Evolutionary conservation across 1,140 invertebrate species (phyloP).

Genomic region (Lordiphosa mommai): DNA sequence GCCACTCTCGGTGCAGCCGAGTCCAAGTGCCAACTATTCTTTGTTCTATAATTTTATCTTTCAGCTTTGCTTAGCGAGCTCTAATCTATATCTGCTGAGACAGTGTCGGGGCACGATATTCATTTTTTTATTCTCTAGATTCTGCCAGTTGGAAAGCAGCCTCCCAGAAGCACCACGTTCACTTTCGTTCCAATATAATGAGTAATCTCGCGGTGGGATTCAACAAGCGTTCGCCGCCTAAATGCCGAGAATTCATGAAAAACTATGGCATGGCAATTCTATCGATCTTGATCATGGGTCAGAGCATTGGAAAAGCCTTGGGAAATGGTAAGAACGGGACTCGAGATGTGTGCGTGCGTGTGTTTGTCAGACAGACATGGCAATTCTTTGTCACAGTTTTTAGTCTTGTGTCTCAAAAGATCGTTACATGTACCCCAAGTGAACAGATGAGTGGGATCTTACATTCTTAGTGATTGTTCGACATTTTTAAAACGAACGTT

Average conservation of each 20-base stretch:
- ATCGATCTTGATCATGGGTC: background rate
- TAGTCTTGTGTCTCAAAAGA: too few species aligned
- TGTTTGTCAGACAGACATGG: too few species aligned
- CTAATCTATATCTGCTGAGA: background rate
- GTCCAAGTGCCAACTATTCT: slow-evolving; percentile 12
- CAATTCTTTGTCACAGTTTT: too few species aligned
- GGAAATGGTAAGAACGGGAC: background rate
- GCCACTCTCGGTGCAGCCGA: slow-evolving; percentile 5
- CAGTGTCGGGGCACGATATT: background rate
- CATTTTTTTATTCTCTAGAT: background rate
- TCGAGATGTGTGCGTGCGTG: too few species aligned
- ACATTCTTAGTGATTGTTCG: too few species aligned
- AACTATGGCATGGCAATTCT: background rate
- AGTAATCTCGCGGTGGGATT: too few species aligned
- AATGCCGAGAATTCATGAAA: background rate
- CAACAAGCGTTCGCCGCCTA: too few species aligned
- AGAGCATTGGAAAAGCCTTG: background rate
- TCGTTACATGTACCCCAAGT: too few species aligned
- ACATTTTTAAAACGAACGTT: too few species aligned
- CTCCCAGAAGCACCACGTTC: background rate
- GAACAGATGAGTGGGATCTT: too few species aligned
- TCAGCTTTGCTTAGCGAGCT: slow-evolving; percentile 2
- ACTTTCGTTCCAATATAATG: too few species aligned
- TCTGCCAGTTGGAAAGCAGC: background rate
- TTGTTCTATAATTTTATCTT: slow-evolving; percentile 24